Evolutionary conservation across 2,797 vertebrate species (phyloP).

Genomic region (Xenentodon cancila): DNA sequence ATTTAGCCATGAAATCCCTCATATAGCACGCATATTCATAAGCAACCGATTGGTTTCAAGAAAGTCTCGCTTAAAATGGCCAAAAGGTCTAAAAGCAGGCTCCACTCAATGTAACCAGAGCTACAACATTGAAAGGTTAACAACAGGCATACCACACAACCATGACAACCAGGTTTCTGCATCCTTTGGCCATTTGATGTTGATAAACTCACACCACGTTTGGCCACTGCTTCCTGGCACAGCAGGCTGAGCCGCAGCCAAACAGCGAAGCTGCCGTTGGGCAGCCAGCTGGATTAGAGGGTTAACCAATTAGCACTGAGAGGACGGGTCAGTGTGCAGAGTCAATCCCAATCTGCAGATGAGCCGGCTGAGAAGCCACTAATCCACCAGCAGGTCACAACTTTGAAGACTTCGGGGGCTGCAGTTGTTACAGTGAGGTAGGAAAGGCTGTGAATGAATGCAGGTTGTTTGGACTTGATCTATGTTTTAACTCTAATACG

Average conservation of each 20-base stretch:
- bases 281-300: slow-evolving; percentile 67
- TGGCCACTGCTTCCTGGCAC: slow-evolving; percentile 46
- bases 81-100: slow-evolving; percentile 3
- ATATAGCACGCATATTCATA: no score
- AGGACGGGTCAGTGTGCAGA: slow-evolving; percentile 60
- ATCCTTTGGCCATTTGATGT: slow-evolving; percentile 43
- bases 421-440: slow-evolving; percentile 1
- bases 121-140: slow-evolving; percentile 31
- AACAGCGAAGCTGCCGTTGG: slow-evolving; percentile 50
- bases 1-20: no score
- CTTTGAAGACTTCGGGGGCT: slow-evolving; percentile 17
- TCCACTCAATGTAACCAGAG: slow-evolving; percentile 4
- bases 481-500: not conserved
- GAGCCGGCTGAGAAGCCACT: slow-evolving; percentile 48
- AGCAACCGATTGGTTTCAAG: slow-evolving; percentile 11
- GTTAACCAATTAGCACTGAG: slow-evolving; percentile 76
- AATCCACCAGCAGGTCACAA: slow-evolving; percentile 54
- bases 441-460: not conserved
- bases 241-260: slow-evolving; percentile 42
- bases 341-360: slow-evolving; percentile 65
- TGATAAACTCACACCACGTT: slow-evolving; percentile 41
- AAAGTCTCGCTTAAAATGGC: slow-evolving; percentile 15
- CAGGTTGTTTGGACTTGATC: not conserved
- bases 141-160: slow-evolving; percentile 31
- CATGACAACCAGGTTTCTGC: slow-evolving; percentile 32